Evolutionary conservation across 64 coral and sea anemone genomes (phyloP).

Genomic region (Dendronephthya gigantea): DNA sequence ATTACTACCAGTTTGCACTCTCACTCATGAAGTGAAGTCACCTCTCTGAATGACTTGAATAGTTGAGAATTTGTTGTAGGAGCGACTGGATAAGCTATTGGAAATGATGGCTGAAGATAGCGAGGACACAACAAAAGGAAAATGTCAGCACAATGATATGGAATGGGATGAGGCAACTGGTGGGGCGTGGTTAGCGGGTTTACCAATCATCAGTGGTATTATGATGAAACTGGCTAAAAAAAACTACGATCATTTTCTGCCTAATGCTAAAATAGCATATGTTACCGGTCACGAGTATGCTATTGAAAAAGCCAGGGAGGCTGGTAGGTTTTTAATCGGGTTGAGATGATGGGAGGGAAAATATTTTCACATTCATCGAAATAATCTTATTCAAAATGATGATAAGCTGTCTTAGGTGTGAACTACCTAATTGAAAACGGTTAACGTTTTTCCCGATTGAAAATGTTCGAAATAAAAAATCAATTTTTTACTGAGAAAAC

Average conservation of each 20-base stretch:
- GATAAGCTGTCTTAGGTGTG: no score
- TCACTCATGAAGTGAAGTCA: no score
- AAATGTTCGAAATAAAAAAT: no score
- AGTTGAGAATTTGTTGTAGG: background rate
- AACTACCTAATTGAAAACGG: no score
- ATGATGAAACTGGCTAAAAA: slow-evolving; percentile 39
- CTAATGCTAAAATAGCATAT: slow-evolving; percentile 25
- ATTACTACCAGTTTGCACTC: no score
- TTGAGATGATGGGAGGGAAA: no score
- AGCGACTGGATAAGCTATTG: slow-evolving; percentile 40
- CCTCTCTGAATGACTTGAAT: no score
- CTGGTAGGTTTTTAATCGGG: background rate
- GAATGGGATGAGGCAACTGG: slow-evolving; percentile 37
- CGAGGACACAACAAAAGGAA: slow-evolving; percentile 23
- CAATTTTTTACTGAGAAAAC: no score
- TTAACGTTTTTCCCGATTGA: no score
- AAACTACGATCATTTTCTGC: slow-evolving; percentile 45
- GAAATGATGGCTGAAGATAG: slow-evolving; percentile 45
- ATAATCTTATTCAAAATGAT: no score
- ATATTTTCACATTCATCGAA: no score
- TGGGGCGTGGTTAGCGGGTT: slow-evolving; percentile 30
- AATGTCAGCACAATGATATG: background rate
- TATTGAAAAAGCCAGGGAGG: slow-evolving; percentile 37
- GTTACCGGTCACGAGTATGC: slow-evolving; percentile 27
- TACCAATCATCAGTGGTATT: slow-evolving; percentile 23